Percentiles rank a stretch among this genome's conserved stretches.
Conservation (phyloP, 2,797 vertebrate species). For the Pipistrellus pipistrellus region DNA sequence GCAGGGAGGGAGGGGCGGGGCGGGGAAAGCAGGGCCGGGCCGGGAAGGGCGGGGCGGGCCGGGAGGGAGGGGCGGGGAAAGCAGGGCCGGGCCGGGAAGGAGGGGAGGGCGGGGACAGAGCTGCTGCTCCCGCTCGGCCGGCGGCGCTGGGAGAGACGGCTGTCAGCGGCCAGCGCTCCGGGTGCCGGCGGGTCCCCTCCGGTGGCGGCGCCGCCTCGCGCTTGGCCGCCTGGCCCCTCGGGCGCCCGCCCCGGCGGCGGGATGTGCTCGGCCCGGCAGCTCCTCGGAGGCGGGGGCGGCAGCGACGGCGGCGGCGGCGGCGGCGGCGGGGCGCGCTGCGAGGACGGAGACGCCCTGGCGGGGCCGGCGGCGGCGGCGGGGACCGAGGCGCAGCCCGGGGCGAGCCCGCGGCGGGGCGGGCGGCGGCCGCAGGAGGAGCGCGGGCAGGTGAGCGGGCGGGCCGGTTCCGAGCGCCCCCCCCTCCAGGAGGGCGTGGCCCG, state of each 20-base stretch:
- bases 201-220: background rate
- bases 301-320: background rate
- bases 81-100: background rate
- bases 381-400: conserved; percentile 15
- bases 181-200: background rate
- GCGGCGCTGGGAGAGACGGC: background rate
- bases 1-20: background rate
- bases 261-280: conserved; percentile 74
- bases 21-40: background rate
- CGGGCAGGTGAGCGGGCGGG: conserved; percentile 74
- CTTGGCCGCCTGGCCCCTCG: background rate
- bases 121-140: background rate
- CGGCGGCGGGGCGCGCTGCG: conserved; percentile 48
- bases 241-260: background rate
- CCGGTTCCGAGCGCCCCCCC: background rate
- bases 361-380: conserved; percentile 10
- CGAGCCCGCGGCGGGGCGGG: conserved; percentile 47
- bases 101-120: background rate
- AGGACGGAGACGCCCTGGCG: conserved; percentile 48
- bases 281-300: conserved; percentile 28
- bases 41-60: background rate
- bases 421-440: background rate
- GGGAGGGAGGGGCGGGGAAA: background rate
- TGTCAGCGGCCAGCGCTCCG: background rate
- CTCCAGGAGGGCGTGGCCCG: background rate